These are phyloP conservation scores for Pluvianellus socialis DNA, from an alignment of 2,113 vertebrate species.

Conservation along the genomic window DNA sequence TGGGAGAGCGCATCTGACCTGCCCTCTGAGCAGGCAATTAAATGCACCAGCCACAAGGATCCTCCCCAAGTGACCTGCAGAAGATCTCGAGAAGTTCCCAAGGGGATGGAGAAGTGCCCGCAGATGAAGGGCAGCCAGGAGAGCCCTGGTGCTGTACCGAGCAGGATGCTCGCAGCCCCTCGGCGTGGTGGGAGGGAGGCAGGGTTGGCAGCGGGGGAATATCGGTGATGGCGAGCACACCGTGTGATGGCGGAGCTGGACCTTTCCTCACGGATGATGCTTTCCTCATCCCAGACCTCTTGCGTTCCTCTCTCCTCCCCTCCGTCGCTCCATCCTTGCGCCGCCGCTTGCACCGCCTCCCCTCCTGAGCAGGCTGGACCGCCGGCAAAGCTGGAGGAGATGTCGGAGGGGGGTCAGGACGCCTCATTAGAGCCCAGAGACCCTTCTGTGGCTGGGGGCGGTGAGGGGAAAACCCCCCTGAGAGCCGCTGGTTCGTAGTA, in stretches of 20 bases:
- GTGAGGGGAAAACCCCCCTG: background rate
- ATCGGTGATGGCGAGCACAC: fast-evolving
- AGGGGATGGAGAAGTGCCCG: background rate
- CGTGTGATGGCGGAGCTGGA: background rate
- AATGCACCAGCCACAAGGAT: background rate
- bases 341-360: too few relatives aligned
- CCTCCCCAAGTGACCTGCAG: background rate
- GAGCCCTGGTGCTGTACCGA: background rate
- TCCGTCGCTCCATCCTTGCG: background rate
- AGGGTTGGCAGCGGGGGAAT: fast-evolving
- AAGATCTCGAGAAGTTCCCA: background rate
- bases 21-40: background rate
- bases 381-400: background rate
- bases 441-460: background rate
- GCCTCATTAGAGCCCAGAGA: background rate
- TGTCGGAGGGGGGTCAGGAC: background rate
- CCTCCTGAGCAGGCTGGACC: background rate
- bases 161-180: background rate
- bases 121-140: background rate
- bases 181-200: background rate
- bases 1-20: background rate
- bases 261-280: background rate
- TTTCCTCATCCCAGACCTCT: background rate
- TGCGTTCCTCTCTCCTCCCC: background rate
- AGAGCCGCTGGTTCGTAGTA: background rate